Evolutionary conservation across 2,113 vertebrate genomes (phyloP).

Genomic region (Delphinapterus leucas): DNA sequence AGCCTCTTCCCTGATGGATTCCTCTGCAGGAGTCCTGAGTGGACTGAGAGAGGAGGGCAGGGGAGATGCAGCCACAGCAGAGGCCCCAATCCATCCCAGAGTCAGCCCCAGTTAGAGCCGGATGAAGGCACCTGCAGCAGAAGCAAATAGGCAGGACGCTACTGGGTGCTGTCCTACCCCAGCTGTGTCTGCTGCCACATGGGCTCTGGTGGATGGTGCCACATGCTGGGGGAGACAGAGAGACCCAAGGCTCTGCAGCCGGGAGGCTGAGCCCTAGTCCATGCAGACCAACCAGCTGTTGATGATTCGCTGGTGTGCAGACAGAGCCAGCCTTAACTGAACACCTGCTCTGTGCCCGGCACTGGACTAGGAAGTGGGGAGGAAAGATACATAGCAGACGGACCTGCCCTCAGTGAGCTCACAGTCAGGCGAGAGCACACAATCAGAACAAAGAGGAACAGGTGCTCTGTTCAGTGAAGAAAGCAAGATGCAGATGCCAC

Average conservation of each 20-base stretch:
- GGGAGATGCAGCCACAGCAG: neutral
- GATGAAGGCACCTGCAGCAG: neutral
- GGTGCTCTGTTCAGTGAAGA: neutral
- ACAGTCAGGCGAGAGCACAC: neutral
- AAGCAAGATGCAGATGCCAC: accelerated
- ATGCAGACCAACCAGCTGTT: neutral
- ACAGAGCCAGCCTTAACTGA: neutral
- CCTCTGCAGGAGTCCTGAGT: neutral
- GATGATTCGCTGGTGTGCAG: accelerated
- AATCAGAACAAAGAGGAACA: neutral
- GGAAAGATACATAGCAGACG: neutral
- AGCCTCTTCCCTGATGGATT: neutral
- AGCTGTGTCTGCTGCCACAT: neutral
- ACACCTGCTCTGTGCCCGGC: neutral
- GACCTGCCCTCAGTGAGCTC: neutral
- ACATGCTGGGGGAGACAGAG: accelerated
- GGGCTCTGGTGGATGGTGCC: neutral
- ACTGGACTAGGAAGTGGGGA: neutral
- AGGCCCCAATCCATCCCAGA: neutral
- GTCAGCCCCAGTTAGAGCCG: neutral
- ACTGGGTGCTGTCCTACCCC: neutral
- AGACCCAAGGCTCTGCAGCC: neutral
- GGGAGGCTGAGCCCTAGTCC: neutral
- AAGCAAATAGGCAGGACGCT: neutral
- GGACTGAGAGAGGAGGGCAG: too few species aligned